Evolutionary conservation across 2,888 invertebrate species (phyloP).

Genomic region (Baccha elongata): DNA sequence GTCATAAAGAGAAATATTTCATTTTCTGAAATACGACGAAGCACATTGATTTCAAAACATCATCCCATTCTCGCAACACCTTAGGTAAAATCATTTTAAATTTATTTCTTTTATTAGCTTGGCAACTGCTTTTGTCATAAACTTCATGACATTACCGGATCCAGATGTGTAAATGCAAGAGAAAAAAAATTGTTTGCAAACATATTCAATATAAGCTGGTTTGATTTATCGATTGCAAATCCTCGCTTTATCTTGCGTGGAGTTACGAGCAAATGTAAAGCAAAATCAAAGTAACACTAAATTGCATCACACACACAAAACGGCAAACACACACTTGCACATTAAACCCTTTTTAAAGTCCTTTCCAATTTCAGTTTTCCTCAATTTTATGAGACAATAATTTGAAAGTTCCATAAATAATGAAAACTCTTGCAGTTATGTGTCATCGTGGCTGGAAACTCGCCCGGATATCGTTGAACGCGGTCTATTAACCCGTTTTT

Average conservation of each 20-base stretch:
- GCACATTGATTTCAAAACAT: no score
- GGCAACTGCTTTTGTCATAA: no score
- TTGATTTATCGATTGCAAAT: not conserved
- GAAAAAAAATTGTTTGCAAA: not conserved
- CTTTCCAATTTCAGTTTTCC: no score
- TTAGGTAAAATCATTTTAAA: no score
- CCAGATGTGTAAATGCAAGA: not conserved
- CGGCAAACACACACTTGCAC: not conserved
- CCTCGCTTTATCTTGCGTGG: not conserved
- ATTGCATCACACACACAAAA: not conserved
- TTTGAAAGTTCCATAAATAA: conserved; percentile 54
- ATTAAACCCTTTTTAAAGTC: not conserved
- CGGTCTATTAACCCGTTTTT: conserved; percentile 92
- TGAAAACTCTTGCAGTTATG: conserved; percentile 84
- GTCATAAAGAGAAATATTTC: no score
- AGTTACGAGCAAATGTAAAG: not conserved
- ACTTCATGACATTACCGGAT: no score
- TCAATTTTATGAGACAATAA: conserved; percentile 32
- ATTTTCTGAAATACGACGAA: no score
- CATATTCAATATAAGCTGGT: not conserved
- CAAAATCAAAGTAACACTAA: conserved; percentile 1
- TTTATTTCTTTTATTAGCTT: no score
- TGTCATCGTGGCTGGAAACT: conserved; percentile 94
- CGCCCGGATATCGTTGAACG: conserved; percentile 89
- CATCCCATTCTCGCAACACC: no score